These are phyloP conservation scores for Ornithorhynchus anatinus DNA, from an alignment of 2,113 vertebrate genomes.

Conservation along the genomic window DNA sequence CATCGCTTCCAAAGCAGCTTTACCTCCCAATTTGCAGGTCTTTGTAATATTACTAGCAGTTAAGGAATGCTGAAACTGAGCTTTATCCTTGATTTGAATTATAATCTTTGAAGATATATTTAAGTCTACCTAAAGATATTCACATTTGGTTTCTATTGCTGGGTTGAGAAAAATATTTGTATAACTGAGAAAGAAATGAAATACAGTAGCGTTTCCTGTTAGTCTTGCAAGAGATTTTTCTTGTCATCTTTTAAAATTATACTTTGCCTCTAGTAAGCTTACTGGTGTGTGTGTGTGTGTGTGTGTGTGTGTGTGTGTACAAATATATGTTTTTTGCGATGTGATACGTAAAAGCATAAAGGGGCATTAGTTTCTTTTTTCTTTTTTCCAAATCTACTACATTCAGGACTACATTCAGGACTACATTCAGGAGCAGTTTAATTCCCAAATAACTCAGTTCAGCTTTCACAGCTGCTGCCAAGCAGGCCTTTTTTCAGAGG, in stretches of 20 bases:
- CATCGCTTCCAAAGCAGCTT: constrained; percentile 61
- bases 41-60: constrained; percentile 61
- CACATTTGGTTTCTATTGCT: constrained; percentile 34
- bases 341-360: constrained; percentile 7
- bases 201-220: constrained; percentile 31
- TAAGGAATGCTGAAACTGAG: constrained; percentile 68
- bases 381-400: constrained; percentile 76
- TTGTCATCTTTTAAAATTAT: constrained; percentile 52
- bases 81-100: constrained; percentile 65
- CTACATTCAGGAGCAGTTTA: constrained; percentile 86
- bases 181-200: constrained; percentile 16
- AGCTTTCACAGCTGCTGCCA: constrained; percentile 79
- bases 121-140: constrained; percentile 59
- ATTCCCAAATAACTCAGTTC: constrained; percentile 82
- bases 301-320: constrained; percentile 23
- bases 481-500: constrained; percentile 56
- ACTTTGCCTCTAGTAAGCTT: constrained; percentile 51
- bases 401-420: constrained; percentile 79
- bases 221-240: constrained; percentile 36
- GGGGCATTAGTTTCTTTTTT: constrained; percentile 70
- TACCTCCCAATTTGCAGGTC: constrained; percentile 66
- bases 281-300: constrained; percentile 1
- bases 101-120: constrained; percentile 54
- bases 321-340: constrained; percentile 16
- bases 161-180: not conserved